Base-by-base conservation (phyloP, 2,888 invertebrate genomes). In the Bembecia ichneumoniformis region DNA sequence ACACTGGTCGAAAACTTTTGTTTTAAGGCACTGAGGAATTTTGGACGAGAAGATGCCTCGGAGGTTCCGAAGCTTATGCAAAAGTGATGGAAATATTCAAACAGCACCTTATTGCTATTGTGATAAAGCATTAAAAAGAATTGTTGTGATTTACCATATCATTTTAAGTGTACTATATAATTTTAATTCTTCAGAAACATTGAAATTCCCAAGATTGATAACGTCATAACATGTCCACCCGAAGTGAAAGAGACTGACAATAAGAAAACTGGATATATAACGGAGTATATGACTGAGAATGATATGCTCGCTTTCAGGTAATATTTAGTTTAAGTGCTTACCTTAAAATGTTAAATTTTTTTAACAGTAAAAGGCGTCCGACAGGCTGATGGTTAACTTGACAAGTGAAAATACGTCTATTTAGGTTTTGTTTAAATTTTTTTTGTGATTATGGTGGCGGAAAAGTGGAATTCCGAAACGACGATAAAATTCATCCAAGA, bases 281-380 rank as follows among this genome's bases (percentile, higher is more conserved):
- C 72, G 0, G 77, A 78, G 28, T 78, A 72, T 16, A 82, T 86
- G 80, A 69, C 63, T 0, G 78, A 82, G 20, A 56, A 58, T 0
- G 80, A 82, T 1, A 80, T 86, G 77, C 17, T 74, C 3, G 69
- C 70, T 1, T 53, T 58, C 43, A 71, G 79, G 79, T 82, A 13
- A 40, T 40, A 40, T n/a, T n/a, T 40, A 13, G 40, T 40, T 40
- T 13, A 40, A 13, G 11, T 36, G 11, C 13, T 36, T 36, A 36
- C 7, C 36, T 36, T 36, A 7, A n/a, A 36, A 36, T 36, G 17
- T 3, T 2, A 17, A 17, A 7, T 36, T n/a, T 2, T 4, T 36
- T 7, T 36, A 36, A 1, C 0, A 7, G 3, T 7, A 35, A 35
- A 4, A n/a, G n/a, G n/a, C n/a, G n/a, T n/a, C n/a, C n/a, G n/a